Base-by-base conservation (phyloP, 1,140 invertebrate genomes). In the Scaptomyza pallida region DNA sequence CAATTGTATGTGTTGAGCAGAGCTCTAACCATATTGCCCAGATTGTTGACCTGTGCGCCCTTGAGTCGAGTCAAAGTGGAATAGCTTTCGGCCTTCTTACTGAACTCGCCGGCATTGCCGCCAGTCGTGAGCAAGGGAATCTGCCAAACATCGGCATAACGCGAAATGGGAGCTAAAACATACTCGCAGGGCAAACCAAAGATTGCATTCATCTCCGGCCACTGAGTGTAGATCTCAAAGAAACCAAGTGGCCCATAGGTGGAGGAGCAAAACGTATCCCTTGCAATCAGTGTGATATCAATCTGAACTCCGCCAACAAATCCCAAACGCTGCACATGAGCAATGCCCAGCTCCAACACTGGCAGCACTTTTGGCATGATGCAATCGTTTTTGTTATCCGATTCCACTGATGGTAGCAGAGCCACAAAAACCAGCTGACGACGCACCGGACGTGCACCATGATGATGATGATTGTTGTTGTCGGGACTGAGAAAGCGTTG, bases 141-240 rank as follows among this genome's bases (percentile, higher is more conserved):
- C 1, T 95, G 93, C 97, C 97, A 99, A n/a, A 94, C 94, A 4
- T 95, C 95, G 0, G 96, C 94, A 86, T 98, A 98, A 10, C 97
- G 93, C 0, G 96, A 95, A 1, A 99, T 96, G 0, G 97, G 97
- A 0, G 97, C 97, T 52, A 98, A 93, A 3, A 96, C 96, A 91
- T 98, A 98, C 76, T 98, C 97, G 91, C 97, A 98, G 1, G 97
- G 95, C 0, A 97, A 96, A 0, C 97, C 98, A 76, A 98, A 93
- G 86, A 98, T 97, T 0, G 96, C 96, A 92, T 98, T 96, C 94
- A 94, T 79, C 69, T 91, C 75, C 3, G 75, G 68, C 72, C 65
- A 76, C 60, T 77, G 75, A 16, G 79, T 75, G 60, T 96, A 95
- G 69, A 97, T 95, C 52, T 96, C 95, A 86, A 97, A 95, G 3